Evolutionary conservation across 92 coral and sea anemone genomes (phyloP), one percentile per base, ranked within the genome.

Genomic region (Bergia sp.): DNA sequence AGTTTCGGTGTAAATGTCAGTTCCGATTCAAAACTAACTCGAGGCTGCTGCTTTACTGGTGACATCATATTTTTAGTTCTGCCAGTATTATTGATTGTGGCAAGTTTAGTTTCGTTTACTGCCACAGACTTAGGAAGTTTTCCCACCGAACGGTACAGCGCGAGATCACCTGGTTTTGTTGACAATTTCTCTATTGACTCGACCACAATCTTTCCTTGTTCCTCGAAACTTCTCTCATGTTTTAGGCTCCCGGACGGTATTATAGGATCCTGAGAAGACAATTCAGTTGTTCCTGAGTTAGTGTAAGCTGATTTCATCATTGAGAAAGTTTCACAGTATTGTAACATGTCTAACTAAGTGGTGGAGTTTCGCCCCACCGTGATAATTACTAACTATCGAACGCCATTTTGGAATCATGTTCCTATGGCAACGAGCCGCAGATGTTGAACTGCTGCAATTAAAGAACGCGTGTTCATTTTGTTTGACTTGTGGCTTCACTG

Each of bases 1-100:
- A 97, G 93, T 83, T 96, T 93, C 5, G 99, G 99, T 42, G 96
- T 87, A 86, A 97, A 97, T 71, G 99, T 97, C 94, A 97, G 89
- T 79, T 97, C 99, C 9, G 96, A 92, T 71, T 96, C 98, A 84
- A 95, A 94, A 81, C 89, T 94, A 40, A 93, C 79, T 21, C 91
- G 86, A 20, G 89, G 94, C 8, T 90, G 95, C 29, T 87, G 93
- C 61, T 87, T 90, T 4, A 92, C 86, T 43, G 94, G 64, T 7
- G 98, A 93, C 77, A 92, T 91, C 95, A 95, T 93, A 9, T 75
- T 92, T 65, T 87, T 92, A 65, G 88, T 91, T 55, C 90, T 89
- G 47, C 86, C 89, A 86, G 82, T 87, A 65, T 86, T 91, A 53
- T 87, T 95, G 3, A 95, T 75, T 42, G 90, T 93, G 69, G 85